These are phyloP conservation scores for Lepus timidus DNA, from an alignment of 2,113 vertebrate species.

Conservation along the genomic window DNA sequence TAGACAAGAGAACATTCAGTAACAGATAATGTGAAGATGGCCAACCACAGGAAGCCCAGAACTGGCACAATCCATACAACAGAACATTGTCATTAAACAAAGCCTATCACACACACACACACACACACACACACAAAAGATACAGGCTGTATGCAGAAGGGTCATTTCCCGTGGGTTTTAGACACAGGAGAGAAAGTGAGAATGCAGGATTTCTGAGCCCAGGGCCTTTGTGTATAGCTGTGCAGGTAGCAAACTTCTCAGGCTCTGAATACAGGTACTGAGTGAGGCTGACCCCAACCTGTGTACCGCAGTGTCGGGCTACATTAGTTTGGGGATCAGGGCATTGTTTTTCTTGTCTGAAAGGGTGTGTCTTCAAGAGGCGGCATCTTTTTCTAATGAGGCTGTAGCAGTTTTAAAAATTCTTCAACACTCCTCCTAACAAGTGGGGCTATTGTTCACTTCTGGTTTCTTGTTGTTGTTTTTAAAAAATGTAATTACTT, in stretches of 20 bases:
- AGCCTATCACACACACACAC: not conserved
- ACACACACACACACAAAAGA: too few species aligned
- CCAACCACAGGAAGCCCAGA: not conserved
- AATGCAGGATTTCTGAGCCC: not conserved
- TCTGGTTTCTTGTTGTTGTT: too few species aligned
- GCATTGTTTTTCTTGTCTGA: not conserved
- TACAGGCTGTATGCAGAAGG: not conserved
- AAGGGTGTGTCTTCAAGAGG: not conserved
- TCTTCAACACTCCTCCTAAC: not conserved
- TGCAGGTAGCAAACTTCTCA: not conserved
- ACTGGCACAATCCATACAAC: not conserved
- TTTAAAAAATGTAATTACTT: too few species aligned
- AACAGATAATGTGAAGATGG: not conserved
- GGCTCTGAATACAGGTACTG: accelerated
- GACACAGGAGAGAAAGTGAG: not conserved
- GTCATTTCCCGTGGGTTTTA: not conserved
- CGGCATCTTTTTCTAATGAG: not conserved
- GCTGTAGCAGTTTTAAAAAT: not conserved
- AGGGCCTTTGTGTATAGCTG: accelerated
- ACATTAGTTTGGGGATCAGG: not conserved
- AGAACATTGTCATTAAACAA: conserved; percentile 47
- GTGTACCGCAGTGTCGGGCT: not conserved
- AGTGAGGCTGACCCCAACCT: not conserved
- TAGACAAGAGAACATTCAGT: not conserved
- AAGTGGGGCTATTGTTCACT: not conserved